Conservation (phyloP, 2,113 vertebrate genomes). For the Synodontis membranacea region DNA sequence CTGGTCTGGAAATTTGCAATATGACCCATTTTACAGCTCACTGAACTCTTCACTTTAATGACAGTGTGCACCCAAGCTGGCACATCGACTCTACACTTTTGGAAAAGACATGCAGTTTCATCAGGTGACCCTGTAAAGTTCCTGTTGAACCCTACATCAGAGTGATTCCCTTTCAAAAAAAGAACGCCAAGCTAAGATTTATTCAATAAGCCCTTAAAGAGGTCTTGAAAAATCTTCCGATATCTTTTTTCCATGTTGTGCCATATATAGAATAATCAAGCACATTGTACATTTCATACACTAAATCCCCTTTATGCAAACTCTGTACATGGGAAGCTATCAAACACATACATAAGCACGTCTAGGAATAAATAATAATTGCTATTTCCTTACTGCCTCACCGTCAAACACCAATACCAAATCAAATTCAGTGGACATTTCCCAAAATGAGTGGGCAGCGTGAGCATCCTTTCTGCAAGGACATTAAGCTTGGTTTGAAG, state of each 20-base stretch:
- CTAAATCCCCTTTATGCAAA: not conserved
- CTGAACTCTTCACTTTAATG: not conserved
- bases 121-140: not conserved
- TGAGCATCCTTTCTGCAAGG: not conserved
- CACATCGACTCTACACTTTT: not conserved
- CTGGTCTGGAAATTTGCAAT: not conserved
- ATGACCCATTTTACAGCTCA: constrained; percentile 27
- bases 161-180: not conserved
- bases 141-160: not conserved
- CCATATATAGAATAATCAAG: not conserved
- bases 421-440: not conserved
- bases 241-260: too few relatives aligned
- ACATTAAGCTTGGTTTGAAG: constrained; percentile 37
- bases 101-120: not conserved
- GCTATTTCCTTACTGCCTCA: not conserved
- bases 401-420: not conserved
- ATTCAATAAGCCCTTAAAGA: not conserved
- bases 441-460: not conserved
- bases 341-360: not conserved
- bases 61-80: not conserved
- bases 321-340: not conserved
- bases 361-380: not conserved
- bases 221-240: too few relatives aligned
- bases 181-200: not conserved
- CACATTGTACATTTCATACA: not conserved